These are phyloP conservation scores for Nudaria mundana DNA, from an alignment of 2,888 invertebrate species.

Conservation along the genomic window DNA sequence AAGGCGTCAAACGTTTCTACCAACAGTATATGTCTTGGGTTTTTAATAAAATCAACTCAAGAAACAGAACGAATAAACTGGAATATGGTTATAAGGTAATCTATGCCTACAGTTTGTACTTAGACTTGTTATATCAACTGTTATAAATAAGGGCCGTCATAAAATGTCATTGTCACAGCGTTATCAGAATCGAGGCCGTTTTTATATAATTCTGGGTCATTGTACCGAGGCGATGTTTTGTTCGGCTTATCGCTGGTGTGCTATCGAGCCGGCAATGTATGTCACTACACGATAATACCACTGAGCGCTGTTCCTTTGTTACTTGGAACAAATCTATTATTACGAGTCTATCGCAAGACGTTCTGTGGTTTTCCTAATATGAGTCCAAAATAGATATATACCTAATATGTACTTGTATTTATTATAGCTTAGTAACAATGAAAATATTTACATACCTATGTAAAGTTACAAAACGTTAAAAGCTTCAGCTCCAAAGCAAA, in stretches of 20 bases:
- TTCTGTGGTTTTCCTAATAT: slow-evolving; percentile 5
- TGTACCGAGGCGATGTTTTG: slow-evolving; percentile 76
- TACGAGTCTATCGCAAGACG: slow-evolving; percentile 5
- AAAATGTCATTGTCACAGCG: slow-evolving; percentile 75
- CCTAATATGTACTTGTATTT: too few species aligned
- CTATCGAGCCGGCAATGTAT: slow-evolving; percentile 71
- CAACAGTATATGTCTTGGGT: too few species aligned
- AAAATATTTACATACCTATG: too few species aligned
- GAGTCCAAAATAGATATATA: too few species aligned
- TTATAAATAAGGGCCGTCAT: slow-evolving; percentile 48
- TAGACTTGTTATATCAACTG: too few species aligned
- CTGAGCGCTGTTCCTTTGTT: slow-evolving; percentile 51
- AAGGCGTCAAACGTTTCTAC: too few species aligned
- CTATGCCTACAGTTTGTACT: too few species aligned
- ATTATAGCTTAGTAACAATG: too few species aligned
- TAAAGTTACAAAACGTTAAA: too few species aligned
- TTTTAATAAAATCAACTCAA: too few species aligned
- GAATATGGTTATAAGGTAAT: too few species aligned
- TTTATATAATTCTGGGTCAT: slow-evolving; percentile 81
- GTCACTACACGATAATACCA: slow-evolving; percentile 63
- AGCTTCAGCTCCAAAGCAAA: slow-evolving; percentile 7
- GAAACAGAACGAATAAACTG: too few species aligned
- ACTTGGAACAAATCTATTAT: slow-evolving; percentile 51
- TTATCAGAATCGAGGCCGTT: slow-evolving; percentile 73
- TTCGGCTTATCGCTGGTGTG: slow-evolving; percentile 66